Evolutionary conservation across 2,113 vertebrate genomes (phyloP), one percentile per base, ranked within the genome.

Genomic region (Malurus melanocephalus): DNA sequence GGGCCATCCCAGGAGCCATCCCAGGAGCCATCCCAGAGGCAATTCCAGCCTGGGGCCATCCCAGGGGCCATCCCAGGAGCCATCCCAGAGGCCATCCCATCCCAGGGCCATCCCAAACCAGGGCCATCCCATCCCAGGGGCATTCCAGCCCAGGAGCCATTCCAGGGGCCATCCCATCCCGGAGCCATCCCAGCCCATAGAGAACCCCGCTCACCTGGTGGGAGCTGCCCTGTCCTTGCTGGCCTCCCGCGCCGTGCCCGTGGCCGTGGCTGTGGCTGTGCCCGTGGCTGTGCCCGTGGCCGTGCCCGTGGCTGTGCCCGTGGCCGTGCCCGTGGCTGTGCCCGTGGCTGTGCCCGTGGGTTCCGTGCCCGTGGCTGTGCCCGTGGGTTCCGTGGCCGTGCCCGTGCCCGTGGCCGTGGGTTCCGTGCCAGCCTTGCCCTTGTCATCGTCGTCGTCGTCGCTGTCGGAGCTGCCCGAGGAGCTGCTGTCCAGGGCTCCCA

Each of bases 401-500:
- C 38, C 95, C 2, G 93, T 80, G 30, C 95, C 95, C 19, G 96
- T 95, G 93, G 96, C 96, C 78, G 94, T 56, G 35, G 96, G 67
- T 53, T 96, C 97, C 0, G 87, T 92, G 87, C 94, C 21, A 1
- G 88, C 93, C 2, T 87, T 91, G 0, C 87, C 94, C 48, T 97
- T 98, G 38, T 97, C 97, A 49, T 97, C 94, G 0, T 98, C 97
- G 6, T 98, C 97, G 6, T 98, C 98, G 22, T 98, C 96, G 2
- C 98, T 97, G 94, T 98, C 97, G 0, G 98, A 98, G 59, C 98
- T 98, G 5, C 97, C 98, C 0, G 98, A 98, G 85, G 98, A 98
- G 96, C 98, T 98, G 96, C 98, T 98, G 97, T 98, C 98, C 1
- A 98, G 97, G 57, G 97, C 97, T 76, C 96, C 95, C 38, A 97